Evolutionary conservation across 2,797 vertebrate species (phyloP).

Genomic region (Hoplostethus atlanticus): DNA sequence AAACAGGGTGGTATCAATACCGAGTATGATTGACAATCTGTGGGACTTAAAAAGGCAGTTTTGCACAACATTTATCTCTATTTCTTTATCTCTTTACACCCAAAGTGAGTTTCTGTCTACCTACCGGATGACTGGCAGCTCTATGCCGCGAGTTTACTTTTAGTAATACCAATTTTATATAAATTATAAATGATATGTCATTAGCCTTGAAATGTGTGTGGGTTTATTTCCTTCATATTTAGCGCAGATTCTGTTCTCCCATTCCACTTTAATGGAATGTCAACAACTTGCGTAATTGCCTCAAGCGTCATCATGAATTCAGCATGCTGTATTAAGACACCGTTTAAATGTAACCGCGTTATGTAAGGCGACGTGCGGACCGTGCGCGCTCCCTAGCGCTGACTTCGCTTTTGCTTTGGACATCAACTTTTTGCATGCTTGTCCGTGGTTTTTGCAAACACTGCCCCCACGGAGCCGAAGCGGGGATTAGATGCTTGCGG

Average conservation of each 20-base stretch:
- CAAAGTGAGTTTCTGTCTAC: too few species aligned
- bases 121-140: neutral
- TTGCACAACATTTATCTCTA: neutral
- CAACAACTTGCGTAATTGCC: constrained; percentile 8
- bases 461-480: constrained; percentile 27
- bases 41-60: neutral
- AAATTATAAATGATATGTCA: neutral
- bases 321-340: neutral
- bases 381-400: constrained; percentile 29
- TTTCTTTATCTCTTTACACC: neutral
- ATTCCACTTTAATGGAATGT: constrained; percentile 4
- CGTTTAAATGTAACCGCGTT: constrained; percentile 8
- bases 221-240: neutral
- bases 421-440: constrained; percentile 46
- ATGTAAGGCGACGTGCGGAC: constrained; percentile 33
- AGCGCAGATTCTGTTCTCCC: neutral
- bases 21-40: neutral
- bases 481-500: constrained; percentile 48
- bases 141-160: neutral
- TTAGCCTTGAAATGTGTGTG: constrained; percentile 11
- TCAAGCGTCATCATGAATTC: constrained; percentile 23
- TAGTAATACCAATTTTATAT: neutral
- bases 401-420: constrained; percentile 44
- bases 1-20: constrained; percentile 6
- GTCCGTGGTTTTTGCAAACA: constrained; percentile 56